These are phyloP conservation scores for Lathamus discolor DNA, from an alignment of 2,113 vertebrate genomes.

Conservation along the genomic window DNA sequence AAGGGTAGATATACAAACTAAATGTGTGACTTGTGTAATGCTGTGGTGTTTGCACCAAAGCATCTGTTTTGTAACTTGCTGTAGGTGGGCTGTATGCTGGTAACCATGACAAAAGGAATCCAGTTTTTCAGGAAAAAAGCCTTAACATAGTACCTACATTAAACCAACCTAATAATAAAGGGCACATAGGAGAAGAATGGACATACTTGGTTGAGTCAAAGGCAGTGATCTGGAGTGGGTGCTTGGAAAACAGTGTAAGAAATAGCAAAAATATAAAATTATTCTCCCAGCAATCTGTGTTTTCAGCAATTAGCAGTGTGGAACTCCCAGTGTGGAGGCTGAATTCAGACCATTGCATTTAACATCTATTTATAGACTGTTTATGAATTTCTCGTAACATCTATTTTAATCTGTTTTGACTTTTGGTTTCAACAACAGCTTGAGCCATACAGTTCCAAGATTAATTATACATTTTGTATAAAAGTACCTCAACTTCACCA, in stretches of 20 bases:
- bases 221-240: not conserved
- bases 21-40: not conserved
- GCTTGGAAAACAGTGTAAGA: not conserved
- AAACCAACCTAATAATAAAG: not conserved
- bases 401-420: not conserved
- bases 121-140: not conserved
- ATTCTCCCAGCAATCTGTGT: not conserved
- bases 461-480: not conserved
- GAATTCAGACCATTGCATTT: not conserved
- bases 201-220: not conserved
- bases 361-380: not conserved
- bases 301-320: not conserved
- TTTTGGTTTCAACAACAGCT: not conserved
- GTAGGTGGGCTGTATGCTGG: not conserved
- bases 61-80: not conserved
- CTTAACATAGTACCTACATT: not conserved
- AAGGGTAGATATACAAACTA: not conserved
- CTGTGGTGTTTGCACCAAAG: not conserved
- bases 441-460: not conserved
- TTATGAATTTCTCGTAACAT: not conserved
- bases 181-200: not conserved
- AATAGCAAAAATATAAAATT: not conserved
- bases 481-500: not conserved
- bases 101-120: not conserved
- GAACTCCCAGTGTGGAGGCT: not conserved